Percentiles rank a stretch among this genome's conserved stretches.
These are phyloP conservation scores for Vulpes ferrilata DNA, from an alignment of 2,113 vertebrate genomes.

Conservation along the genomic window DNA sequence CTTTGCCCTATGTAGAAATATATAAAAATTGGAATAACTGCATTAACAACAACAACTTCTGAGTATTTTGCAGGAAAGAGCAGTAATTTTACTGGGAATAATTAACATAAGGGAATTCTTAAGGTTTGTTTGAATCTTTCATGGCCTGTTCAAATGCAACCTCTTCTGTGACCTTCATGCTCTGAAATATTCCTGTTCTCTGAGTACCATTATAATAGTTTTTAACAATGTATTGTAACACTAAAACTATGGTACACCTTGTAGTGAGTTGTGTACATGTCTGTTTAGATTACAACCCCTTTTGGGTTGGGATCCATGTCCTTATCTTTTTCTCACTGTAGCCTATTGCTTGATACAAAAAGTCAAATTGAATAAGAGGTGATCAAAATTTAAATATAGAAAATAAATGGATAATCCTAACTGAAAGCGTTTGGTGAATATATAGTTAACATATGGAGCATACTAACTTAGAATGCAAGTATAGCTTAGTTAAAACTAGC, in stretches of 20 bases:
- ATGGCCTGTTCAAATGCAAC: background rate
- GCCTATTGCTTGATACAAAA: background rate
- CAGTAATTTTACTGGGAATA: background rate
- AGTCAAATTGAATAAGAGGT: background rate
- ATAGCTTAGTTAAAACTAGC: background rate
- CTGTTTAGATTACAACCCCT: background rate
- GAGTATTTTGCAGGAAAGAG: background rate
- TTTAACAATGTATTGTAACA: background rate
- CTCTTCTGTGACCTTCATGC: background rate
- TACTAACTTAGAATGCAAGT: background rate
- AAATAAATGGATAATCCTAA: background rate
- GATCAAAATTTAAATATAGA: background rate
- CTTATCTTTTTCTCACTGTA: background rate
- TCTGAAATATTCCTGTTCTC: background rate
- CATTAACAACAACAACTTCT: slow-evolving; percentile 9
- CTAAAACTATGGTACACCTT: background rate
- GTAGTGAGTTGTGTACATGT: background rate
- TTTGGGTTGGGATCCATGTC: background rate
- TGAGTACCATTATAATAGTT: background rate
- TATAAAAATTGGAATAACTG: background rate
- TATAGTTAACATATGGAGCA: background rate
- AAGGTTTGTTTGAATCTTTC: background rate
- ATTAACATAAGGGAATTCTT: background rate
- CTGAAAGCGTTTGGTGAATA: background rate
- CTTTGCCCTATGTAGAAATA: slow-evolving; percentile 5